phyloP scores from a whole-genome alignment of 2,888 invertebrate species.

The Andricus quercusramuli region DNA sequence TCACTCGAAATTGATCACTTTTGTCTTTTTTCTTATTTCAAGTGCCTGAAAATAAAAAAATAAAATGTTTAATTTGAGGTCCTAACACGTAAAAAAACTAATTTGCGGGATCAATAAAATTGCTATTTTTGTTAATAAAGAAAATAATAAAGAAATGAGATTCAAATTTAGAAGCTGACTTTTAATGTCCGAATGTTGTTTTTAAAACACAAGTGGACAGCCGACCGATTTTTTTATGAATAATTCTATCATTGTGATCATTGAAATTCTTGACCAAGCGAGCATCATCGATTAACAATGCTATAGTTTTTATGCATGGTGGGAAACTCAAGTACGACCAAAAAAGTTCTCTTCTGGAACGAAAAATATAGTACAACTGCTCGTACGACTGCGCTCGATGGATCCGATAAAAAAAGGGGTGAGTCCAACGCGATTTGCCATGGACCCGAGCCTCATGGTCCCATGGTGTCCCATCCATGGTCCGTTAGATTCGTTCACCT shows the following conservation, averaged over 20 bases:
- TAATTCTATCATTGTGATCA: constrained; percentile 3
- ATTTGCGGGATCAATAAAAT: too few species aligned
- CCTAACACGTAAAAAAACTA: too few species aligned
- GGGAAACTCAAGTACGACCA: constrained; percentile 13
- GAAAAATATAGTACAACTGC: constrained; percentile 66
- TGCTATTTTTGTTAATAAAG: too few species aligned
- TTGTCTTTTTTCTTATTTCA: too few species aligned
- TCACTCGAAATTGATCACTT: too few species aligned
- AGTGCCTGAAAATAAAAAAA: too few species aligned
- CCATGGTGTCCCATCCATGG: constrained; percentile 54
- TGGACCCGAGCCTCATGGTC: constrained; percentile 62
- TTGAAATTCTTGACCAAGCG: constrained; percentile 11
- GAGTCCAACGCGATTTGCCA: constrained; percentile 70
- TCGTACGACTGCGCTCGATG: constrained; percentile 58
- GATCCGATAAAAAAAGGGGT: constrained; percentile 65
- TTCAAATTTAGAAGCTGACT: not conserved
- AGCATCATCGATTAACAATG: constrained; percentile 19
- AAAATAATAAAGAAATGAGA: not conserved
- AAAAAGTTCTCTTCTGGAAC: constrained; percentile 61
- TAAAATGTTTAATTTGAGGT: too few species aligned
- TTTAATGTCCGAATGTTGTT: not conserved
- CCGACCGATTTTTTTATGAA: not conserved
- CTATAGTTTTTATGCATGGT: not conserved
- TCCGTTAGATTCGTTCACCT: constrained; percentile 15
- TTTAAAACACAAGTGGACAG: not conserved